phyloP scores from a whole-genome alignment of 2,113 vertebrate genomes.

The Ctenomys sociabilis region DNA sequence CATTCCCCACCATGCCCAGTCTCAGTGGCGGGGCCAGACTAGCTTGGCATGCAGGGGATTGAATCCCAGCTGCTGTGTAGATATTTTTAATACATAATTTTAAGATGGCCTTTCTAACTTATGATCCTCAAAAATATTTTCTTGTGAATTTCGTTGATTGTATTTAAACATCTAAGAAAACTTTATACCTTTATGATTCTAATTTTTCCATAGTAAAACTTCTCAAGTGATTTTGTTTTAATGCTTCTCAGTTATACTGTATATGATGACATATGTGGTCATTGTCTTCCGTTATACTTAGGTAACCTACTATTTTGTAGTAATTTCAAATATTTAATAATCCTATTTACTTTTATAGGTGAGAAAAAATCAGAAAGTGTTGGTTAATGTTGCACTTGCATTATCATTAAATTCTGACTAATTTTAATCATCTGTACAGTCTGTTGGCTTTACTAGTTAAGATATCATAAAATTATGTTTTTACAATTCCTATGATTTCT shows the following conservation, averaged over 20 bases:
- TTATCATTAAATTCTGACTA: background rate
- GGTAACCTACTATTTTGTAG: background rate
- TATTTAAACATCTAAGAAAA: background rate
- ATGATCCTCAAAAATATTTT: background rate
- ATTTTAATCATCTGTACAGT: background rate
- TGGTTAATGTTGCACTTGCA: background rate
- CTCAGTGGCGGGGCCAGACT: too few species aligned
- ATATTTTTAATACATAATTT: background rate
- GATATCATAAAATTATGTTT: background rate
- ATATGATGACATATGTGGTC: background rate
- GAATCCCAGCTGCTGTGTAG: background rate
- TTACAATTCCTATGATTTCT: background rate
- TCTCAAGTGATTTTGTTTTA: background rate
- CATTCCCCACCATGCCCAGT: too few species aligned
- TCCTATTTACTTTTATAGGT: background rate
- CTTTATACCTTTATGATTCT: background rate
- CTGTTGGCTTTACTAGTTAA: background rate
- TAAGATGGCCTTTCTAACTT: background rate
- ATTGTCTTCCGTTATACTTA: background rate
- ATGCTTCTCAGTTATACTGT: background rate
- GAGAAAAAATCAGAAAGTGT: background rate
- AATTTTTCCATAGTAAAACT: background rate
- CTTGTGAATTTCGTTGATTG: background rate
- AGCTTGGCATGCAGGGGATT: too few species aligned
- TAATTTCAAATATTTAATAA: background rate